Conservation (phyloP, 2,113 vertebrate species). For the Psittacus erithacus region DNA sequence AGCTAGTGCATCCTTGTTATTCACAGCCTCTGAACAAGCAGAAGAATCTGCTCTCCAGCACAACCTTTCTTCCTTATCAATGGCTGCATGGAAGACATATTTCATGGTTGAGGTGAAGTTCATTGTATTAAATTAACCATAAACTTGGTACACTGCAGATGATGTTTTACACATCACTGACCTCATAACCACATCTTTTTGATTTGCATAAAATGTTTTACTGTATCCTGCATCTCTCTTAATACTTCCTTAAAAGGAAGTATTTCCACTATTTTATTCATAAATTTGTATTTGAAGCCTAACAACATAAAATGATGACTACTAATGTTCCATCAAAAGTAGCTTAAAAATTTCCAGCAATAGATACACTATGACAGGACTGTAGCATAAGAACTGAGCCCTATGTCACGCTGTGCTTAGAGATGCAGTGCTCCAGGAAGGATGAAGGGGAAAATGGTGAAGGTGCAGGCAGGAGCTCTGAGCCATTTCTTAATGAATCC, state of each 20-base stretch:
- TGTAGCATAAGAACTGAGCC: neutral
- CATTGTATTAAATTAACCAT: neutral
- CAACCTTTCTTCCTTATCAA: accelerated
- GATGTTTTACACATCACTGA: neutral
- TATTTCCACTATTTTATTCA: neutral
- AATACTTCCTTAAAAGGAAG: neutral
- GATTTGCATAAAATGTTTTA: neutral
- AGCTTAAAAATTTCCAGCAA: neutral
- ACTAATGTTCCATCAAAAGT: neutral
- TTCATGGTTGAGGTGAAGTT: neutral
- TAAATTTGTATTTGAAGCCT: neutral
- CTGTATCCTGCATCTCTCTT: neutral
- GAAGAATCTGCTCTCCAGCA: neutral
- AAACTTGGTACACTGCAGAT: neutral
- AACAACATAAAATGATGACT: neutral
- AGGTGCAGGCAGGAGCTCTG: neutral
- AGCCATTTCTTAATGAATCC: neutral
- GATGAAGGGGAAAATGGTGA: neutral
- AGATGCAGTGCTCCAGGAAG: neutral
- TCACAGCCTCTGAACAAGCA: neutral
- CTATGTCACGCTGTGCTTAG: neutral
- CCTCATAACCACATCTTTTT: neutral
- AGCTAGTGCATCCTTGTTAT: neutral
- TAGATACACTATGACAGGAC: neutral
- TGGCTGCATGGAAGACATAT: neutral